phyloP scores from a whole-genome alignment of 2,797 vertebrate species.

The Jordanella pulchra region DNA sequence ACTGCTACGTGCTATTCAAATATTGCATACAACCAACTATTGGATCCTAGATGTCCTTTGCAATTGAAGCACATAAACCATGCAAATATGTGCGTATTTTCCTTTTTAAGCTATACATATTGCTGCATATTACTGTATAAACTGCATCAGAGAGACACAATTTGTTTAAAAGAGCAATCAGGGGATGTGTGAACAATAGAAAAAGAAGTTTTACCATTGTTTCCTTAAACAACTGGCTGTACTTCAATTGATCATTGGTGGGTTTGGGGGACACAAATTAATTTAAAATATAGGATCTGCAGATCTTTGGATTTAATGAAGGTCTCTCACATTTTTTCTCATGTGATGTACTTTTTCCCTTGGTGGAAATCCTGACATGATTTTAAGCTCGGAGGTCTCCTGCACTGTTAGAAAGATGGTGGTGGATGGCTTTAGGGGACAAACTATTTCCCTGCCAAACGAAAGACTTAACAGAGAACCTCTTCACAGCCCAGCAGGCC shows the following conservation, averaged over 20 bases:
- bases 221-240: neutral
- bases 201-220: neutral
- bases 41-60: neutral
- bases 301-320: conserved; percentile 48
- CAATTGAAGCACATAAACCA: neutral
- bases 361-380: conserved; percentile 53
- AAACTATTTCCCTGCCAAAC: conserved; percentile 73
- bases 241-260: conserved; percentile 17
- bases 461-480: conserved; percentile 72
- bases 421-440: conserved; percentile 68
- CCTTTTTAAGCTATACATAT: neutral
- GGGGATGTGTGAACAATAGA: neutral
- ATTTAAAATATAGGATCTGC: conserved; percentile 37
- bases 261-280: conserved; percentile 7
- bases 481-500: conserved; percentile 71
- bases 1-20: neutral
- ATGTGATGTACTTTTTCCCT: conserved; percentile 57
- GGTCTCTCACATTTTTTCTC: conserved; percentile 49
- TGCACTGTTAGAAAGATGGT: conserved; percentile 58
- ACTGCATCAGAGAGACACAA: neutral
- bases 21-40: neutral
- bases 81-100: neutral
- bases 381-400: conserved; percentile 65
- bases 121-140: neutral
- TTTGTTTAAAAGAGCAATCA: neutral